Percentiles rank a stretch among this genome's conserved stretches.
Conservation (phyloP, 2,888 invertebrate genomes). For the Sepioteuthis lessoniana region DNA sequence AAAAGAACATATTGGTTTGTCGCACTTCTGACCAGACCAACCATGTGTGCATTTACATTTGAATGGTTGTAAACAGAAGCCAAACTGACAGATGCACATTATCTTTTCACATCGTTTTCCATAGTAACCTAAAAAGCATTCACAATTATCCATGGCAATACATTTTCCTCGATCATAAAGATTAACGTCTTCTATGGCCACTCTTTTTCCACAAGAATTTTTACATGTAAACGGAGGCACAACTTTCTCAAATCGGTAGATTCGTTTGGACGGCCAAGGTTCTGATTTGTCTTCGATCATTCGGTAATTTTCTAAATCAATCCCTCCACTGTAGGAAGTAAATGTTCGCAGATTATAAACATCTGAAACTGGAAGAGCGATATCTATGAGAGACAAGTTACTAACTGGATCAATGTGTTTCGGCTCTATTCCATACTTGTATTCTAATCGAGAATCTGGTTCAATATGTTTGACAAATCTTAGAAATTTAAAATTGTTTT, state of each 20-base stretch:
- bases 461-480: no score
- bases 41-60: conserved; percentile 56
- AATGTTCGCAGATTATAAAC: neutral
- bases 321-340: neutral
- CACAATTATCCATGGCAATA: conserved; percentile 25
- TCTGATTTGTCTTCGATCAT: neutral
- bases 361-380: neutral
- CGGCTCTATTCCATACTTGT: no score
- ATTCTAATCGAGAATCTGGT: no score
- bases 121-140: conserved; percentile 56
- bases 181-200: neutral
- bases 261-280: neutral
- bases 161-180: neutral
- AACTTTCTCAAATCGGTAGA: neutral
- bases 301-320: neutral
- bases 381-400: neutral
- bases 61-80: conserved; percentile 54
- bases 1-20: conserved; percentile 55
- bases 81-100: conserved; percentile 56
- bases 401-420: no score
- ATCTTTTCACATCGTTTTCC: conserved; percentile 54
- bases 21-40: conserved; percentile 56
- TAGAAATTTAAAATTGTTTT: no score
- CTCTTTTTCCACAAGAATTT: neutral
- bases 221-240: neutral